Evolutionary conservation across 2,113 vertebrate genomes (phyloP), one percentile per base, ranked within the genome.

Genomic region (Trochalopteron elliotii): DNA sequence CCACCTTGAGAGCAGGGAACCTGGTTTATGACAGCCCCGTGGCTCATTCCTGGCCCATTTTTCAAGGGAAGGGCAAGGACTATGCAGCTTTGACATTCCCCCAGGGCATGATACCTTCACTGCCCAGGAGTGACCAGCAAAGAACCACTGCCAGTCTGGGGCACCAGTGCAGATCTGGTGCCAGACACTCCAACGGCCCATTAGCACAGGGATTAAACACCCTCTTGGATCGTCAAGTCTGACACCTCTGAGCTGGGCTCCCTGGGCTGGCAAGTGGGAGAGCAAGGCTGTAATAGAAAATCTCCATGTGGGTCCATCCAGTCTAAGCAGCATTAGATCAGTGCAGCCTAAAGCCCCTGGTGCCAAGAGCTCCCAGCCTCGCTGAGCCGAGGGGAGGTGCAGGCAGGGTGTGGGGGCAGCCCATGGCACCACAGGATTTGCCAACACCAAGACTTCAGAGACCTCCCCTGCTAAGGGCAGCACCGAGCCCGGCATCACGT

Each of bases 401-500:
- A 0, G 72, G 87, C 37, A 63, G 71, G 39, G 20, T 0, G 10
- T 1, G 49, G 3, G 7, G 56, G 42, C 16, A 28, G 37, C 53
- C 56, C 42, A 5, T 1, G 10, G n/a, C 24, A 57, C 63, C 23
- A 0, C 15, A 4, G 64, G 39, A 28, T 44, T 72, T 52, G 28
- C 67, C 72, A 78, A 3, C 1, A 4, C 31, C 2, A 4, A 55
- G 55, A 63, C 18, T 28, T 50, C 4, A 3, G 85, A 49, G 77
- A 59, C 33, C 47, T 50, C 49, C 52, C 57, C 53, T 25, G 8
- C 60, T 50, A 1, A 20, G 56, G 56, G 56, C n/a, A 35, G 56
- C 56, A 0, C 2, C 0, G 15, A 69, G 76, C 17, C 55, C 5
- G 45, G 39, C 5, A 4, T 1, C 12, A 2, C 39, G 31, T 49